These are phyloP conservation scores for Nothoprocta perdicaria DNA, from an alignment of 2,113 vertebrate genomes.

Conservation along the genomic window DNA sequence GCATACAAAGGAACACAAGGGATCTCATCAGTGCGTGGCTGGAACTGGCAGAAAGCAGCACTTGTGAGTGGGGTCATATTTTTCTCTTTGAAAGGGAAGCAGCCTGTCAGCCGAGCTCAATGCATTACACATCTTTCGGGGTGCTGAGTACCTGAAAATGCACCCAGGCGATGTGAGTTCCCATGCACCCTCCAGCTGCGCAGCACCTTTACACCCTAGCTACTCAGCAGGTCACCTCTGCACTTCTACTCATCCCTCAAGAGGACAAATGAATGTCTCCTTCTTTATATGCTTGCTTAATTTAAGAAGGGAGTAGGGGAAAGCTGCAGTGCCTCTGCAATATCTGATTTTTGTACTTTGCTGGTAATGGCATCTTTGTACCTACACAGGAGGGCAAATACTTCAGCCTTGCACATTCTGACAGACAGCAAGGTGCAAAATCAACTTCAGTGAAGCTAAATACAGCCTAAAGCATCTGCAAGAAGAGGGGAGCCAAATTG, in stretches of 20 bases:
- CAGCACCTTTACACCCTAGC: background rate
- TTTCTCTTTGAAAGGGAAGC: constrained; percentile 29
- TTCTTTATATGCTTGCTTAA: background rate
- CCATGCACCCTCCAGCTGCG: background rate
- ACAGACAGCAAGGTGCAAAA: background rate
- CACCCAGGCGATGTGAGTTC: background rate
- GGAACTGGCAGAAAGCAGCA: constrained; percentile 13
- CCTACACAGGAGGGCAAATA: background rate
- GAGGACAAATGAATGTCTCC: background rate
- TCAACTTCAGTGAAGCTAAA: background rate
- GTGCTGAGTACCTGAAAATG: background rate
- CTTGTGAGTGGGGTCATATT: background rate
- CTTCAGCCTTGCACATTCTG: background rate
- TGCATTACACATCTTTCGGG: background rate
- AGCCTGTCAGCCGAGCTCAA: constrained; percentile 1
- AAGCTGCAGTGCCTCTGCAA: background rate
- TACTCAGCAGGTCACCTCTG: background rate
- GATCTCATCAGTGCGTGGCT: background rate
- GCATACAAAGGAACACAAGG: background rate
- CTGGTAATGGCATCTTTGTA: background rate
- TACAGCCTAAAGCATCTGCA: background rate
- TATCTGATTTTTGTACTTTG: background rate
- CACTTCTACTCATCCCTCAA: background rate
- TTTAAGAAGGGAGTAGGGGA: background rate
- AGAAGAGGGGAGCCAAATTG: background rate